Evolutionary conservation across 2,888 invertebrate species (phyloP).

Genomic region (Oxycera nigricornis): DNA sequence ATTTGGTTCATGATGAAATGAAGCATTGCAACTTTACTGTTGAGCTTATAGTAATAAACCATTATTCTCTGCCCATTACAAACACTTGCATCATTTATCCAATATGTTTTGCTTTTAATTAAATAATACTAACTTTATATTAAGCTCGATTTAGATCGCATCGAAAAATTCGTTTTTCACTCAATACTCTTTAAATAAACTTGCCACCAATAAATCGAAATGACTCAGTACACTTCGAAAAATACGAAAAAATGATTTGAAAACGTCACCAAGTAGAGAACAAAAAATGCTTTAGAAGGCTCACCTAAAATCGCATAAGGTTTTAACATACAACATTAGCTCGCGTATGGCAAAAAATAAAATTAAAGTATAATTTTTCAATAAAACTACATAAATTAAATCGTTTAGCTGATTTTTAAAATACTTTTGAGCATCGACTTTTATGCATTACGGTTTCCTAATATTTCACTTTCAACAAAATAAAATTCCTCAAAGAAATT

Average conservation of each 20-base stretch:
- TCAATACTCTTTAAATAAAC: neutral
- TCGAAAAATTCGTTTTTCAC: neutral
- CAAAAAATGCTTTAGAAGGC: neutral
- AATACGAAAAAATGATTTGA: neutral
- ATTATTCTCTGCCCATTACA: too few species aligned
- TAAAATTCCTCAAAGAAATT: constrained; percentile 15
- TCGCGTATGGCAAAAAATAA: neutral
- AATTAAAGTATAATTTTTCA: neutral
- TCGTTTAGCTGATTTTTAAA: neutral
- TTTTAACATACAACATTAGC: neutral
- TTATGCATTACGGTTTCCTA: neutral
- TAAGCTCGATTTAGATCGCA: too few species aligned
- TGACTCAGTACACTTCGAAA: neutral
- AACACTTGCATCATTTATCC: too few species aligned
- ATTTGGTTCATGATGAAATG: too few species aligned
- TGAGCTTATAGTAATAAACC: too few species aligned
- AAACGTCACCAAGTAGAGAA: neutral
- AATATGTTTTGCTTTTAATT: too few species aligned
- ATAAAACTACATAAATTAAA: neutral
- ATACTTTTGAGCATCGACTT: neutral
- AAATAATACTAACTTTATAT: too few species aligned
- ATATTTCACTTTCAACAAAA: neutral
- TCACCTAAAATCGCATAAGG: neutral
- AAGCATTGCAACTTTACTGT: too few species aligned
- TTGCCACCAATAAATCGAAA: too few species aligned